phyloP scores from a whole-genome alignment of 2,113 vertebrate species.

The Phrynosoma blainvillii region DNA sequence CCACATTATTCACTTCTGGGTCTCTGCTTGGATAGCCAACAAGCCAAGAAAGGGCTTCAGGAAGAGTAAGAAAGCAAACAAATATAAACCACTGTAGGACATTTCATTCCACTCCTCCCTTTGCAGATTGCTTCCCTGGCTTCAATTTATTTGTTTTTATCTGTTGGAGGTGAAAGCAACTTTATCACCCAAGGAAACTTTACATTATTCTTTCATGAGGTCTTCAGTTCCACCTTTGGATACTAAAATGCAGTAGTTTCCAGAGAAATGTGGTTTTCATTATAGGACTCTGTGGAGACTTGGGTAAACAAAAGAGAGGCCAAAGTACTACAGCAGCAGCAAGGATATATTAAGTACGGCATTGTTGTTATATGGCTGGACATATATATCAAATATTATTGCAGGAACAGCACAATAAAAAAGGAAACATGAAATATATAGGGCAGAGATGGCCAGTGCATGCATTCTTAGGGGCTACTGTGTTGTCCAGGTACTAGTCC shows the following conservation, averaged over 20 bases:
- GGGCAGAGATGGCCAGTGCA: background rate
- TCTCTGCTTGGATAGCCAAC: background rate
- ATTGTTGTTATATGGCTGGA: background rate
- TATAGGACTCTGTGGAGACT: background rate
- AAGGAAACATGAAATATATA: background rate
- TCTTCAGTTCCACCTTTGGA: slow-evolving; percentile 4
- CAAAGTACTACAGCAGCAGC: background rate
- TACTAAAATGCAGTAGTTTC: background rate
- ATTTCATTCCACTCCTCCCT: rapidly evolving
- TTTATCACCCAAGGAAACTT: background rate
- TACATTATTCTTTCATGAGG: slow-evolving; percentile 2
- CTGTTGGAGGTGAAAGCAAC: background rate
- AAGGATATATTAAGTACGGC: background rate
- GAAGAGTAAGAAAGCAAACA: background rate
- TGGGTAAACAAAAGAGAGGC: background rate
- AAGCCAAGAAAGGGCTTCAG: background rate
- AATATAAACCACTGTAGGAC: background rate
- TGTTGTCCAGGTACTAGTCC: background rate
- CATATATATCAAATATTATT: background rate
- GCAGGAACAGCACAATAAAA: background rate
- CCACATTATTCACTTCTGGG: background rate
- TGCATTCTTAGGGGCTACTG: background rate
- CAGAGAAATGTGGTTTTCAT: background rate
- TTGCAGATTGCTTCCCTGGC: background rate
- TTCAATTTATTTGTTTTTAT: background rate